Base-by-base conservation (phyloP, 2,113 vertebrate genomes). In the Nestor notabilis region DNA sequence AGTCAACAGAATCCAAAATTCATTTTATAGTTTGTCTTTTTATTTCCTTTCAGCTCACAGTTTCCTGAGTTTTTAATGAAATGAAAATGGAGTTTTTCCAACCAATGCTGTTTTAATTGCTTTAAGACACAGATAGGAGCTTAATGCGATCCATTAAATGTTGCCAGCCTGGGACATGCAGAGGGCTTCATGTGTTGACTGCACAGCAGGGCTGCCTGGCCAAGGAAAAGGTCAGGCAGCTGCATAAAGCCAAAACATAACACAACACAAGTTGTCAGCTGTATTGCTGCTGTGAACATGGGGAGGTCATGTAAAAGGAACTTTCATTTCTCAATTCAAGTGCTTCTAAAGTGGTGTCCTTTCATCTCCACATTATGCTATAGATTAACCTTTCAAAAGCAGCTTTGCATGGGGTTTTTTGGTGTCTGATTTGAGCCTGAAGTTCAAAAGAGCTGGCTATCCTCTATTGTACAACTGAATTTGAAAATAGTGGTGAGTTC, bases 191-290 rank as follows among this genome's bases (percentile, higher is more conserved):
- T 18, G 28, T 77, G 53, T 49, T 83, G 82, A 83, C 29, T 37
- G 50, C 88, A 55, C 94, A 91, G 82, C 87, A 95, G 75, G 78
- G 15, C n/a, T 81, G 17, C 74, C 61, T 74, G 29, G 43, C 52
- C 52, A 87, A 82, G 56, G n/a, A 90, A 95, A 96, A 97, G 96
- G 96, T 96, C 94, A 96, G 5, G 3, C 24, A 49, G 19, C 19
- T 76, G 15, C 39, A 95, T 56, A 84, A 79, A 91, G 76, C 83
- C 68, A 88, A 92, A 89, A 74, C 33, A 60, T 53, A 86, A 17
- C 27, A 68, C 33, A 85, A 53, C 13, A 83, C 75, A 92, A 52
- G 39, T 37, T 71, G 60, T 60, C 65, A 79, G 10, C 76, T 79
- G n/a, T 60, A 39, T 55, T 92, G 64, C 64, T 87, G 50, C 55